A percentile compares a stretch with the other conserved stretches of the same genome.
phyloP scores from a whole-genome alignment of 2,888 invertebrate species.

The Proisotoma minuta region DNA sequence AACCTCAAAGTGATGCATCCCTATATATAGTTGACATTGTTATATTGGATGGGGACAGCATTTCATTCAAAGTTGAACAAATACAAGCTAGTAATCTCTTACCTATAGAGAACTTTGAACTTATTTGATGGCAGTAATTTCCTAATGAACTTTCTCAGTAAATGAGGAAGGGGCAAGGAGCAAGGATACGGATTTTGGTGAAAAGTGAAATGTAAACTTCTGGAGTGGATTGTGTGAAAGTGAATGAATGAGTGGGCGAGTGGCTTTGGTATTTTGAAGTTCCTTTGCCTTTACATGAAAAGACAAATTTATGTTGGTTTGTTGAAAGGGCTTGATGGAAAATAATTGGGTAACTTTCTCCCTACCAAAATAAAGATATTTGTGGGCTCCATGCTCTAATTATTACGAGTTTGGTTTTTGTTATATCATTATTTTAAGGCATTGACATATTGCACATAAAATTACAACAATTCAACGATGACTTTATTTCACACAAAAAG shows the following conservation, averaged over 20 bases:
- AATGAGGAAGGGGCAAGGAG: background rate
- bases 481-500: too few relatives aligned
- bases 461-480: too few relatives aligned
- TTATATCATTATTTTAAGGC: too few relatives aligned
- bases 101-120: background rate
- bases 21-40: too few relatives aligned
- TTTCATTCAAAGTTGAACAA: background rate
- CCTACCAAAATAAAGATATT: too few relatives aligned
- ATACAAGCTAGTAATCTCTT: background rate
- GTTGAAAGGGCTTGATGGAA: background rate
- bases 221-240: background rate
- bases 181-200: background rate
- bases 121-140: conserved; percentile 6
- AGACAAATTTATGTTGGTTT: background rate
- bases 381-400: too few relatives aligned
- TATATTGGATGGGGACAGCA: too few relatives aligned
- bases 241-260: background rate
- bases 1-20: too few relatives aligned
- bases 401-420: too few relatives aligned
- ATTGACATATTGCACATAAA: too few relatives aligned
- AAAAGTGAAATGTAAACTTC: background rate
- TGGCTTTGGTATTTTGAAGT: background rate
- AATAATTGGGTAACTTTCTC: conserved; percentile 6
- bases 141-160: conserved; percentile 7
- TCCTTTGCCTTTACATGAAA: background rate